Evolutionary conservation across 2,797 vertebrate genomes (phyloP).

Genomic region (Sarcoramphus papa): DNA sequence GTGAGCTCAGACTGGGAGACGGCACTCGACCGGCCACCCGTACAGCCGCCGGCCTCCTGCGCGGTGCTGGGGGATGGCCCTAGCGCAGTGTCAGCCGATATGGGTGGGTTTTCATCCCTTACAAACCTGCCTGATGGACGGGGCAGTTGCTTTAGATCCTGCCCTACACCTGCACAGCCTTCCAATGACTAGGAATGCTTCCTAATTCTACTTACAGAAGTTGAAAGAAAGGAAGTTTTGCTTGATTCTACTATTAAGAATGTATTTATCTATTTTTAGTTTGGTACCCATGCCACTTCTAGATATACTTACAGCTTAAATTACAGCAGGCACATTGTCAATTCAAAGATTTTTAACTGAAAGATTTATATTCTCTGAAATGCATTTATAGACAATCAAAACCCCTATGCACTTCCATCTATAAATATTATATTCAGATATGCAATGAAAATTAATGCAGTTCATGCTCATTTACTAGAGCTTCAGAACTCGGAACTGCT

Average conservation of each 20-base stretch:
- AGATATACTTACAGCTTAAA: neutral
- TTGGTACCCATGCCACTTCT: neutral
- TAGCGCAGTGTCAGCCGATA: accelerated
- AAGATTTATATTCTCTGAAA: neutral
- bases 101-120: neutral
- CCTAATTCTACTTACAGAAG: neutral
- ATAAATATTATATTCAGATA: neutral
- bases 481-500: neutral
- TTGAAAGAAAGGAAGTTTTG: neutral
- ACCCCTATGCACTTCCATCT: neutral
- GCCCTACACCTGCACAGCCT: neutral
- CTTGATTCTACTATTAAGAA: neutral
- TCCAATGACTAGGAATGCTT: neutral
- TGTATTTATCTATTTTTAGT: neutral
- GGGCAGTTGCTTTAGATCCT: neutral
- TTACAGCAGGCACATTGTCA: neutral
- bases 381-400: neutral
- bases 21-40: accelerated
- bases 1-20: neutral
- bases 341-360: neutral
- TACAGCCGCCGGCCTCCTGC: neutral
- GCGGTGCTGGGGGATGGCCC: accelerated
- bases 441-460: neutral
- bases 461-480: neutral
- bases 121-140: neutral